Evolutionary conservation across 2,113 vertebrate genomes (phyloP), one percentile per base, ranked within the genome.

Genomic region (Talpa occidentalis): DNA sequence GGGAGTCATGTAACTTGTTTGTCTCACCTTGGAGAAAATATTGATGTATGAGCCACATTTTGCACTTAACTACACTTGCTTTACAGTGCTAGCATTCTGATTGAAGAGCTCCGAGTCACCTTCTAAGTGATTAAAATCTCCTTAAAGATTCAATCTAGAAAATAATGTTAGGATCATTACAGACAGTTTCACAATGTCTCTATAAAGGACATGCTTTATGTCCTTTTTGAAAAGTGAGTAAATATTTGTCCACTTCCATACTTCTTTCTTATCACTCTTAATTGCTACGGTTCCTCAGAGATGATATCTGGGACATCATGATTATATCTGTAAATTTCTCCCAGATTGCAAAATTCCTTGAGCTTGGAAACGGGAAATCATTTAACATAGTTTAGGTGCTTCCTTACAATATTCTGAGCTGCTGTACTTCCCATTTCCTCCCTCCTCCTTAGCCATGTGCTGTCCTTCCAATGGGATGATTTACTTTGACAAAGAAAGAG

Each of bases 201-300:
- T 15, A 2, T 52, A 59, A 28, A 92, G 66, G 26, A 49, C 22
- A 78, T 86, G 91, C 26, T 62, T 49, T 69, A 52, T 84, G 10
- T 44, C 28, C 54, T 86, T 90, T 21, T 70, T 83, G 26, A 35
- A 91, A 88, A 93, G 81, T 78, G 24, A 32, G n/a, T 90, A 62
- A 21, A 42, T 90, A 67, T 52, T 93, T 92, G 64, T 76, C 17
- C 10, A 54, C 66, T 76, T 91, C 21, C 12, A 85, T 28, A 74
- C 37, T 90, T 97, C 82, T 97, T 86, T 66, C 69, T 95, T 35
- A 80, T 35, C 15, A 81, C 26, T 96, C 47, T 40, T 82, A 78
- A 86, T 84, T 93, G 44, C 56, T 88, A 7, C 83, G 54, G 66
- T 72, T 93, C 88, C 59, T 91, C 28, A 79, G 24, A 67, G 77